Evolutionary conservation across 2,888 invertebrate genomes (phyloP).

Genomic region (Ochlodes sylvanus): DNA sequence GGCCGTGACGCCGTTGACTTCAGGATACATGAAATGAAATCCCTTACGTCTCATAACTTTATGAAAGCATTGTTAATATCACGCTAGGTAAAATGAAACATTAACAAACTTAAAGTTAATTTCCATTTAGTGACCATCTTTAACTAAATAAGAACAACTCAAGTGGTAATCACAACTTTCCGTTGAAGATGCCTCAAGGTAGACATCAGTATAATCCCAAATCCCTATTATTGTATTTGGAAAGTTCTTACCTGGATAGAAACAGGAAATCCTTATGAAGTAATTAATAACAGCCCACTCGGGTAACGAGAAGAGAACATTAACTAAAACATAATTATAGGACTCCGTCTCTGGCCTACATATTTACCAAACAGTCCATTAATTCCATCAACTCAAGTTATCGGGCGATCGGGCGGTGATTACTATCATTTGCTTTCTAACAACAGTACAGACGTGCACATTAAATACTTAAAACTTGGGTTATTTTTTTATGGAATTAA

Average conservation of each 20-base stretch:
- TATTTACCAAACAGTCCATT: slow-evolving; percentile 20
- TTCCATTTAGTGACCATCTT: too few relatives aligned
- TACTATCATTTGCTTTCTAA: slow-evolving; percentile 26
- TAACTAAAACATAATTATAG: background rate
- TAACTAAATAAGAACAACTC: too few relatives aligned
- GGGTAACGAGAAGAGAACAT: slow-evolving; percentile 7
- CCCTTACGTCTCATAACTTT: too few relatives aligned
- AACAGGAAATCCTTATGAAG: background rate
- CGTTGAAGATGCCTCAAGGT: too few relatives aligned
- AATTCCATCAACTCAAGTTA: slow-evolving; percentile 15
- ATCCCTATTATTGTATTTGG: too few relatives aligned
- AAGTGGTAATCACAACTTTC: too few relatives aligned
- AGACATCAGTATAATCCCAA: too few relatives aligned
- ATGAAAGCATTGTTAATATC: too few relatives aligned
- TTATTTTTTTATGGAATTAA: background rate
- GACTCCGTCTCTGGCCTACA: background rate
- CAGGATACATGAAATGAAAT: too few relatives aligned
- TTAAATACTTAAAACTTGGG: background rate
- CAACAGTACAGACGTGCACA: slow-evolving; percentile 15
- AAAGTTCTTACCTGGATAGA: background rate
- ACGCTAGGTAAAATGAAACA: too few relatives aligned
- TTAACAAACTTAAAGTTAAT: too few relatives aligned
- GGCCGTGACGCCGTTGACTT: too few relatives aligned
- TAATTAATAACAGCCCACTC: background rate
- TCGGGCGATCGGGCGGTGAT: slow-evolving; percentile 7